Conservation (phyloP, 2,113 vertebrate species). For the Petromus typicus region DNA sequence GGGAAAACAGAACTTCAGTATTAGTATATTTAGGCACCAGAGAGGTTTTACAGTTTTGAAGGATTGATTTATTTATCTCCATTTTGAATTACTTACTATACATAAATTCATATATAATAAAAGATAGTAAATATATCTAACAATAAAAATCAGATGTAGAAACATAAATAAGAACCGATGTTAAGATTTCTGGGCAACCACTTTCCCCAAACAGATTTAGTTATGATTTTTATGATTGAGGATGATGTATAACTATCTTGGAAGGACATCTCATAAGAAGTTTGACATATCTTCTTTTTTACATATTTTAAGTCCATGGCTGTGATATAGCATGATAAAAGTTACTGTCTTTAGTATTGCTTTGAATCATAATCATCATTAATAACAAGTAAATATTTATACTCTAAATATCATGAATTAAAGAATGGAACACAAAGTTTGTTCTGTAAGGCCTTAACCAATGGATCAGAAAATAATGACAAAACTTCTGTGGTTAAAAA, state of each 20-base stretch:
- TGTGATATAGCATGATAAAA: neutral
- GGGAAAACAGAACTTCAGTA: neutral
- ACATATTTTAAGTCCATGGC: neutral
- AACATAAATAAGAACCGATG: neutral
- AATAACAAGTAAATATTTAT: neutral
- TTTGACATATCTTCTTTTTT: neutral
- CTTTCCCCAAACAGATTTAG: neutral
- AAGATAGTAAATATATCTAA: conserved; percentile 1
- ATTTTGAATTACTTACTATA: neutral
- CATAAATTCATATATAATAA: neutral
- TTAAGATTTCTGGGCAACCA: neutral
- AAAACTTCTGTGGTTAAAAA: neutral
- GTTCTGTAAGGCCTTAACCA: neutral
- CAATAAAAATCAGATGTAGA: neutral
- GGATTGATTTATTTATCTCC: conserved; percentile 6
- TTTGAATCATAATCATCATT: neutral
- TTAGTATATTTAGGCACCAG: neutral
- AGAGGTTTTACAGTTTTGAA: neutral
- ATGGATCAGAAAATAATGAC: neutral
- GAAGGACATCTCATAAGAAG: neutral
- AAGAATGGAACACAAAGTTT: neutral
- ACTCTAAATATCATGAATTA: neutral
- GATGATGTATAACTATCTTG: neutral
- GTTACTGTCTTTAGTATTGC: neutral
- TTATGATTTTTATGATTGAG: neutral